Evolutionary conservation across 2,888 invertebrate genomes (phyloP), one percentile per base, ranked within the genome.

Genomic region (Diabrotica balteata): DNA sequence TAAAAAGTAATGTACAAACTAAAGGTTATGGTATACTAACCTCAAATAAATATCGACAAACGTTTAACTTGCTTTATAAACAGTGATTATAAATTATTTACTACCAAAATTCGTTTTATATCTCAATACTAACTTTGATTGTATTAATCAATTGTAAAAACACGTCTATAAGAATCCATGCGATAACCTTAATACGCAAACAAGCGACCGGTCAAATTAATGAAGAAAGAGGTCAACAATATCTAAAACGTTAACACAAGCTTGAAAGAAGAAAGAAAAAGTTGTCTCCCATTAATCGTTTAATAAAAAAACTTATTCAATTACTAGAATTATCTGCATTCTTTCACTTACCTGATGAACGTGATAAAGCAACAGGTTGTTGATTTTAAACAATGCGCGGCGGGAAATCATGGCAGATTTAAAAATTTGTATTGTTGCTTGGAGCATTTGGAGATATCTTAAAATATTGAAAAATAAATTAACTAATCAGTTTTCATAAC

Each of bases 361-460:
- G 17, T 5, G 8, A 45, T 17, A 11, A 22, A 50, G 67, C 75
- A 75, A 74, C 75, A 76, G 73, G 74, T 76, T 66, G 67, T 63
- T 66, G 66, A 71, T 63, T 52, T 71, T 68, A 47, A 47, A 52
- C 51, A 66, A 60, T 61, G 59, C 66, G 75, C 76, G 32, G 32
- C 32, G 76, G 68, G 73, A 74, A 75, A 76, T 70, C 74, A 76
- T 74, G 58, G 8, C 45, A 6, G 32, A 61, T 61, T 61, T 44
- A 45, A 61, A 61, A 6, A 32, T 54, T 54, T 4, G 7, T 47
- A 32, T 4, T 32, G 32, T 32, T 32, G 32, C 32, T 32, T 32
- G 32, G n/a, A n/a, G n/a, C n/a, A n/a, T n/a, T n/a, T n/a, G n/a
- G 32, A 32, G 32, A 32, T 32, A 32, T 32, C 32, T 32, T 32